phyloP scores from a whole-genome alignment of 35 echinoderm and acorn worm species.

The Ophioderma brevispina region DNA sequence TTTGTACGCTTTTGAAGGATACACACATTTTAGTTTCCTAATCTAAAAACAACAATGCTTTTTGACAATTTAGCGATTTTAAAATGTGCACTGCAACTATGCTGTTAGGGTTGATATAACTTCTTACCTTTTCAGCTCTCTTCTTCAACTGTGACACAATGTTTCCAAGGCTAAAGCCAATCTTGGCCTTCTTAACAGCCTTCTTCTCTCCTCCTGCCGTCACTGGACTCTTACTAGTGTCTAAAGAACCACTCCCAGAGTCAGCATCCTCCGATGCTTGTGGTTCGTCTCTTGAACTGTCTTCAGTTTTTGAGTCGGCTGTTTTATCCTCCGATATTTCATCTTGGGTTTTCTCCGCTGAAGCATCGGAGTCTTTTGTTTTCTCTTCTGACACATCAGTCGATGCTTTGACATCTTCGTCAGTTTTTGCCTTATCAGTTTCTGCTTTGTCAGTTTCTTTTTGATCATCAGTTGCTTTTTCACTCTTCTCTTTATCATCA shows the following conservation, averaged over 20 bases:
- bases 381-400: too few species aligned
- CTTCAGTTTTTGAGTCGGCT: not conserved
- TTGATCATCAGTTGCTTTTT: too few species aligned
- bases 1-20: too few species aligned
- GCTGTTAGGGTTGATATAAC: too few species aligned
- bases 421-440: too few species aligned
- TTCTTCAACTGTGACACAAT: conserved; percentile 26
- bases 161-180: conserved; percentile 26
- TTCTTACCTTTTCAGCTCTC: conserved; percentile 22
- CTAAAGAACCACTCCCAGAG: not conserved
- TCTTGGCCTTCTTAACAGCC: not conserved
- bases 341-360: too few species aligned
- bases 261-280: not conserved
- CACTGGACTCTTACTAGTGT: not conserved
- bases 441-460: too few species aligned
- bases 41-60: not conserved
- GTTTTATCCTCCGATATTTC: not conserved
- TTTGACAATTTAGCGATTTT: not conserved
- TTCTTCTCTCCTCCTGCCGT: not conserved
- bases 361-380: too few species aligned
- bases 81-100: too few species aligned
- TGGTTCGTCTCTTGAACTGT: not conserved
- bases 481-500: too few species aligned
- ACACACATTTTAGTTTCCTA: too few species aligned
- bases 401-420: too few species aligned